These are phyloP conservation scores for Hyposoter dolosus DNA, from an alignment of 2,888 invertebrate genomes.

Conservation along the genomic window DNA sequence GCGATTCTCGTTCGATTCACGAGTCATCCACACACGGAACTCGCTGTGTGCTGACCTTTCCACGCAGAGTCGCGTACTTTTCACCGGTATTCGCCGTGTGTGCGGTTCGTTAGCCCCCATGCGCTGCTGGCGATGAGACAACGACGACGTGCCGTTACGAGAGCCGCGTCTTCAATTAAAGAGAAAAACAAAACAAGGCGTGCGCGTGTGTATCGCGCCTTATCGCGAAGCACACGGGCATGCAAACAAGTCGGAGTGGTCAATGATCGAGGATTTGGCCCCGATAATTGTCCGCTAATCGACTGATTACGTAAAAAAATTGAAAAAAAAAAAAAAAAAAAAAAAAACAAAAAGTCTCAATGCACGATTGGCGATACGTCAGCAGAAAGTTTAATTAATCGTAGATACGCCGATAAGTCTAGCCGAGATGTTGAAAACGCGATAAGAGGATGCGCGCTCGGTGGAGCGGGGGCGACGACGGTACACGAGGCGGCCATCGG, in stretches of 20 bases:
- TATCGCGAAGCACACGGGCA: not conserved
- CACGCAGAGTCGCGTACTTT: constrained; percentile 40
- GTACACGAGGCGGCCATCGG: constrained; percentile 33
- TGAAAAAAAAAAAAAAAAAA: not conserved
- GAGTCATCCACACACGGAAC: constrained; percentile 40
- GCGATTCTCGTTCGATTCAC: constrained; percentile 24
- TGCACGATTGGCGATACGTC: constrained; percentile 17
- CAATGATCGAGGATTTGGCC: constrained; percentile 23
- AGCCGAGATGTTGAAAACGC: constrained; percentile 20
- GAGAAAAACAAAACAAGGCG: not conserved
- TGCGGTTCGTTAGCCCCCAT: constrained; percentile 36
- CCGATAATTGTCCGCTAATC: constrained; percentile 64
- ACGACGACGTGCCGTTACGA: constrained; percentile 3
- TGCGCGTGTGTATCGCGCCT: not conserved
- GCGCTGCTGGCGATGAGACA: constrained; percentile 11
- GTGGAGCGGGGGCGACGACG: constrained; percentile 8
- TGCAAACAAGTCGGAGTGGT: not conserved
- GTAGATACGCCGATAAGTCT: constrained; percentile 46
- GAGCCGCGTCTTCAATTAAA: not conserved
- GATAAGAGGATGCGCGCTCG: constrained; percentile 23
- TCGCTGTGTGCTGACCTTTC: constrained; percentile 59
- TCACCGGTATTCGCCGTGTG: constrained; percentile 38
- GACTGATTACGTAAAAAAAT: constrained; percentile 43
- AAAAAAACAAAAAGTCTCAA: not conserved
- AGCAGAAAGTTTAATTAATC: constrained; percentile 60